Percentiles rank a stretch among this genome's conserved stretches.
Conservation (phyloP, 35 echinoderm and acorn worm species). For the Ophiothrix spiculata region DNA sequence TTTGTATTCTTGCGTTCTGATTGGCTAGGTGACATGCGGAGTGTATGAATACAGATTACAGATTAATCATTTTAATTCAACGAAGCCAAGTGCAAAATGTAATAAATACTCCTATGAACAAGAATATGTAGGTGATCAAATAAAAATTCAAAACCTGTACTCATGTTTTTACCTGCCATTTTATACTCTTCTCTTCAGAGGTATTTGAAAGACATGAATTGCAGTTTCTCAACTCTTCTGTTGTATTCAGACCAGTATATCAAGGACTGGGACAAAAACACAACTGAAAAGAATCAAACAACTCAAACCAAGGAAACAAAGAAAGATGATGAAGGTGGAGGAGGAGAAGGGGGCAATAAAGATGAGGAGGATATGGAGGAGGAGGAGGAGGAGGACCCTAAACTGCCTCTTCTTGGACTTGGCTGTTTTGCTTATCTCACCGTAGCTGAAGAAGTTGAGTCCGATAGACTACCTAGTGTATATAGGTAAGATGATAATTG, state of each 20-base stretch:
- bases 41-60: too few species aligned
- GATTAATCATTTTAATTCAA: too few species aligned
- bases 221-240: constrained; percentile 9
- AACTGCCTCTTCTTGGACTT: constrained; percentile 48
- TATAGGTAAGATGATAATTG: constrained; percentile 58
- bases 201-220: constrained; percentile 17
- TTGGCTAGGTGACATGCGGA: too few species aligned
- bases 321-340: background rate
- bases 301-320: constrained; percentile 12
- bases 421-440: constrained; percentile 57
- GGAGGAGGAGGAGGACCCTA: constrained; percentile 28
- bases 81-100: too few species aligned
- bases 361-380: constrained; percentile 12
- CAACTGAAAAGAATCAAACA: background rate
- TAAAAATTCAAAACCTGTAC: too few species aligned
- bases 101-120: too few species aligned
- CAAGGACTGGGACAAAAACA: background rate
- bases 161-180: too few species aligned
- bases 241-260: background rate
- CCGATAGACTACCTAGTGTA: constrained; percentile 45
- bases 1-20: too few species aligned
- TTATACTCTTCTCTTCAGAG: constrained; percentile 10
- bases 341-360: background rate
- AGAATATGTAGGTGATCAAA: too few species aligned
- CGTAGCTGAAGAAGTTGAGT: constrained; percentile 27